phyloP scores from a whole-genome alignment of 2,113 vertebrate genomes.

The Pelvicachromis taeniatus region DNA sequence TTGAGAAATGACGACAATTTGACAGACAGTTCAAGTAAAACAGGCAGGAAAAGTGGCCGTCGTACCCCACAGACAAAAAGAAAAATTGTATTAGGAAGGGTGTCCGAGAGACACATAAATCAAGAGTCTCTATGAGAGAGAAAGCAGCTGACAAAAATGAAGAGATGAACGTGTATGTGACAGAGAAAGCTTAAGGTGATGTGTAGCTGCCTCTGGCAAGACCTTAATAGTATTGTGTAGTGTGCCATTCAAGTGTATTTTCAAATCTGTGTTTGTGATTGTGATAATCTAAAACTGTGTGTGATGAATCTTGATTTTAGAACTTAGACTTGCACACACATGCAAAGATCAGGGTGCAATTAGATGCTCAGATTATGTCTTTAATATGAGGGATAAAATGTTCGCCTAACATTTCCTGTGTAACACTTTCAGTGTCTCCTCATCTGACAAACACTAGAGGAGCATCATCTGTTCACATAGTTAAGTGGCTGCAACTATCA shows the following conservation, averaged over 20 bases:
- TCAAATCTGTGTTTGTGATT: conserved; percentile 5
- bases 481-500: neutral
- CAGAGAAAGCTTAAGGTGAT: neutral
- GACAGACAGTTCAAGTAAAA: neutral
- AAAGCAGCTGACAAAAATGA: neutral
- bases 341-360: neutral
- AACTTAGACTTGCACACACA: neutral
- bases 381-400: neutral
- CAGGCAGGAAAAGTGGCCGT: neutral
- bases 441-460: neutral
- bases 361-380: neutral
- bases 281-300: neutral
- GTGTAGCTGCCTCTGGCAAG: neutral
- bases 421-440: neutral
- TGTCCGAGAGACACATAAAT: neutral
- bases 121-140: neutral
- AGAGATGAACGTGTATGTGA: neutral
- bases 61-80: neutral
- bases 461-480: neutral
- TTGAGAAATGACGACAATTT: neutral
- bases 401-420: neutral
- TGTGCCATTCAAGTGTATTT: conserved; percentile 2
- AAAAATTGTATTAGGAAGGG: neutral
- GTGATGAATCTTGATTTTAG: neutral
- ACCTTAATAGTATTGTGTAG: neutral